phyloP scores from a whole-genome alignment of 2,797 vertebrate species.

The Necrosyrtes monachus region DNA sequence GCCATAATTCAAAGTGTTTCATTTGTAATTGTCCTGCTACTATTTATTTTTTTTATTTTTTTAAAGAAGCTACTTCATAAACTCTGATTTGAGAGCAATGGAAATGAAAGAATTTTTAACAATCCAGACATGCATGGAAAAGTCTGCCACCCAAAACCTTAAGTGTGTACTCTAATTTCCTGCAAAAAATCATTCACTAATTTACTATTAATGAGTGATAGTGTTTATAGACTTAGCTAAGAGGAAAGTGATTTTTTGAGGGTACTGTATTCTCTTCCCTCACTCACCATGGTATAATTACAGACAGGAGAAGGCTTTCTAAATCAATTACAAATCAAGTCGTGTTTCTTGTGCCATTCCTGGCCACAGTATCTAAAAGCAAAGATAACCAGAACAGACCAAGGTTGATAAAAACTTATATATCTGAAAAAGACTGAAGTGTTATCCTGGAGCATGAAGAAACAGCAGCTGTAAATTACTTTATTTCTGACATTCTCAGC shows the following conservation, averaged over 20 bases:
- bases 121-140: background rate
- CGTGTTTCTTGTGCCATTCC: background rate
- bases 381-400: background rate
- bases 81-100: background rate
- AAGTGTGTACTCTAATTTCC: background rate
- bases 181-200: background rate
- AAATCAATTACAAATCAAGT: background rate
- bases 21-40: background rate
- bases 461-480: background rate
- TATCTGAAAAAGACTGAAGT: background rate
- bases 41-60: background rate
- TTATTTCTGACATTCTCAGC: background rate
- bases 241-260: conserved; percentile 1
- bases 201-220: background rate
- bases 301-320: background rate
- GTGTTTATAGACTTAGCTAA: background rate
- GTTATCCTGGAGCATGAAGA: background rate
- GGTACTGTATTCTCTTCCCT: background rate
- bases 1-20: background rate
- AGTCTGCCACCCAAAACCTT: background rate
- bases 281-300: background rate
- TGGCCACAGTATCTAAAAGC: background rate
- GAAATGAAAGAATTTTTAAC: background rate
- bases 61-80: background rate
- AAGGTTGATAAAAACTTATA: background rate